Evolutionary conservation across 2,888 invertebrate species (phyloP).

Genomic region (Tetramorium bicarinatum): DNA sequence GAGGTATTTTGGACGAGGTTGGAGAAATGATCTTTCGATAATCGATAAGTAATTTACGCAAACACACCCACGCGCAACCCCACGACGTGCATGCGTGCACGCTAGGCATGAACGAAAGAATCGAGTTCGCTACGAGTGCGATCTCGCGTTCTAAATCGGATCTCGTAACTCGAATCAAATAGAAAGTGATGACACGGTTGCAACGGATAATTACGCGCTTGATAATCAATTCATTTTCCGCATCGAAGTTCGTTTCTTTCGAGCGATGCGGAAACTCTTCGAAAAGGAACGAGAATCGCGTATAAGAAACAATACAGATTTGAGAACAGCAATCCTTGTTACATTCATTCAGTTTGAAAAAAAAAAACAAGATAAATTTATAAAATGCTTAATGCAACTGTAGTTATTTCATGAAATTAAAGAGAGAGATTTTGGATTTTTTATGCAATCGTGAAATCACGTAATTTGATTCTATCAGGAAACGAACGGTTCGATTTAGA

Average conservation of each 20-base stretch:
- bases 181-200: slow-evolving; percentile 14
- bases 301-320: background rate
- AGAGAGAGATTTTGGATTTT: background rate
- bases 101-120: slow-evolving; percentile 51
- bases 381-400: background rate
- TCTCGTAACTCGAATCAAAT: slow-evolving; percentile 29
- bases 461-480: slow-evolving; percentile 9
- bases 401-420: background rate
- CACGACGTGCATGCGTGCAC: slow-evolving; percentile 56
- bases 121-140: slow-evolving; percentile 50
- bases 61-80: slow-evolving; percentile 43
- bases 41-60: slow-evolving; percentile 53
- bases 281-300: background rate
- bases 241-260: slow-evolving; percentile 15
- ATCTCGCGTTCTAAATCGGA: slow-evolving; percentile 49
- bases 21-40: slow-evolving; percentile 70
- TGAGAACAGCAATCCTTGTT: background rate
- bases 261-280: background rate
- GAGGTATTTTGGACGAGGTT: slow-evolving; percentile 86
- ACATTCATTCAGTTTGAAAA: background rate
- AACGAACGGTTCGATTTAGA: slow-evolving; percentile 11
- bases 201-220: slow-evolving; percentile 30
- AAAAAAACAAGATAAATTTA: background rate
- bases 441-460: background rate
- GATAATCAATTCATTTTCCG: slow-evolving; percentile 39